Evolutionary conservation across 2,113 vertebrate species (phyloP).

Genomic region (Pygoscelis antarcticus): DNA sequence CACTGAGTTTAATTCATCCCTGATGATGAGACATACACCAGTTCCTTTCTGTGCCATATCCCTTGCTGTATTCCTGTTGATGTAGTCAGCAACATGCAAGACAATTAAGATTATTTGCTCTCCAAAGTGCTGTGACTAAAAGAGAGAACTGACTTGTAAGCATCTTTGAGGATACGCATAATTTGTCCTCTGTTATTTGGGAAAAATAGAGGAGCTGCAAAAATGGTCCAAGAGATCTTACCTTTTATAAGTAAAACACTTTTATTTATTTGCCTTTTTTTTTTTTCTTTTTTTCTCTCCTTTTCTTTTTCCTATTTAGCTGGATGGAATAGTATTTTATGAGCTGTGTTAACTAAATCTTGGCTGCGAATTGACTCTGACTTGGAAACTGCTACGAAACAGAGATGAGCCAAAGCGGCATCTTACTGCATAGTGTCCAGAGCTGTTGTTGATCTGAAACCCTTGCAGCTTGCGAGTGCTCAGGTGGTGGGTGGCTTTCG

Average conservation of each 20-base stretch:
- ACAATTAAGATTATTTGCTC: neutral
- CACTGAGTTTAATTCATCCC: neutral
- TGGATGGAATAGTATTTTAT: neutral
- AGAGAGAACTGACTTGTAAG: neutral
- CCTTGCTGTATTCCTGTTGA: neutral
- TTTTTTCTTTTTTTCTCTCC: too few relatives aligned
- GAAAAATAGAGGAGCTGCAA: neutral
- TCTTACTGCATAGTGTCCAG: neutral
- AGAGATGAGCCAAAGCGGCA: neutral
- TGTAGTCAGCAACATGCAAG: neutral
- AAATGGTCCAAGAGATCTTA: neutral
- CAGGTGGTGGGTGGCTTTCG: neutral
- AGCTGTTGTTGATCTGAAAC: neutral
- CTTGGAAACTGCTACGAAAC: neutral
- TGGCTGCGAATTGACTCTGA: neutral
- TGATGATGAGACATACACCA: neutral
- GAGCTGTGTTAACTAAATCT: neutral
- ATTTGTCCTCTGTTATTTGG: neutral
- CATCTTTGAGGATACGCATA: neutral
- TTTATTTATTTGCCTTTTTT: neutral
- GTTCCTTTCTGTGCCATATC: neutral
- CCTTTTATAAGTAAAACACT: neutral
- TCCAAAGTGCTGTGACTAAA: neutral
- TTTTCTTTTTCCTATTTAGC: neutral
- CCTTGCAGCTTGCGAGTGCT: neutral